These are phyloP conservation scores for Phaonia tiefii DNA, from an alignment of 2,888 invertebrate species.

Conservation along the genomic window DNA sequence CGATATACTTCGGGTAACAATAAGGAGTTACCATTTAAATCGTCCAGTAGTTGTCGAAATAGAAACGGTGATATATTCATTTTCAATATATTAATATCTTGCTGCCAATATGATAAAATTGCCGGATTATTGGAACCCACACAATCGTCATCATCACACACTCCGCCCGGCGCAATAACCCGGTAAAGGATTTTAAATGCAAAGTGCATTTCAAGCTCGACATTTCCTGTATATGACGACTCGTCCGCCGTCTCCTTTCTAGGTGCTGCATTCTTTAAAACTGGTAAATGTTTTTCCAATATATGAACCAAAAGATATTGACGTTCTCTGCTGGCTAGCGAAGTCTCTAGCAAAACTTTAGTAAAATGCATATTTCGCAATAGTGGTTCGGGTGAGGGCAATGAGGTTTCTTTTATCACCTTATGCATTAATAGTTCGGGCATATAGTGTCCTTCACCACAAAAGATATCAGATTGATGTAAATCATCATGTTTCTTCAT, in stretches of 20 bases:
- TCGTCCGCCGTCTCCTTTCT: slow-evolving; percentile 18
- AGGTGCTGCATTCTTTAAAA: slow-evolving; percentile 69
- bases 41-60: slow-evolving; percentile 70
- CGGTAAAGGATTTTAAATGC: slow-evolving; percentile 71
- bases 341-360: slow-evolving; percentile 70
- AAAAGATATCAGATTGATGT: not conserved
- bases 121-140: slow-evolving; percentile 43
- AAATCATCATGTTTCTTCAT: slow-evolving; percentile 46
- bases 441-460: not conserved
- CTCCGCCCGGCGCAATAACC: slow-evolving; percentile 34
- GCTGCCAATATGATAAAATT: slow-evolving; percentile 68
- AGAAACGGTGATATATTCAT: slow-evolving; percentile 74
- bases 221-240: not conserved
- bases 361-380: slow-evolving; percentile 71
- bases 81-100: slow-evolving; percentile 72
- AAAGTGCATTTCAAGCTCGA: slow-evolving; percentile 58
- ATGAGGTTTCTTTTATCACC: slow-evolving; percentile 66
- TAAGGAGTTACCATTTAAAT: slow-evolving; percentile 71
- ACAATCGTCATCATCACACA: slow-evolving; percentile 32
- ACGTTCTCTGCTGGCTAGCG: slow-evolving; percentile 70
- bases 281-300: slow-evolving; percentile 75
- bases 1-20: slow-evolving; percentile 74
- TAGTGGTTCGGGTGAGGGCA: slow-evolving; percentile 55
- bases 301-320: slow-evolving; percentile 75
- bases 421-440: slow-evolving; percentile 40